Evolutionary conservation across 1,140 invertebrate genomes (phyloP), one percentile per base, ranked within the genome.

Genomic region (Helicoverpa armigera): DNA sequence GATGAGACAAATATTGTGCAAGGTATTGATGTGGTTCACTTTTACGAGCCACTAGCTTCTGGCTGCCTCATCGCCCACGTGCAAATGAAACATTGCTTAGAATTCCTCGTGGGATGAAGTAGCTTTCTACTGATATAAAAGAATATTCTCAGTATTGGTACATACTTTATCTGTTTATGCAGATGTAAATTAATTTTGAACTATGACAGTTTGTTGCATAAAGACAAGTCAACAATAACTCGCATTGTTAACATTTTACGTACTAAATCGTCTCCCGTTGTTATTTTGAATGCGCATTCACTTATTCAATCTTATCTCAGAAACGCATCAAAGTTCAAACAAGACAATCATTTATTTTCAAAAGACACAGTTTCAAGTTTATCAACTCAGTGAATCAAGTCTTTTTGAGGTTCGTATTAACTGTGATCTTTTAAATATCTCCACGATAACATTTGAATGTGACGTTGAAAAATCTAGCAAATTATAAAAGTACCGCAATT

Each of bases 251-350:
- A 35, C n/a, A 18, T 50, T 67, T 50, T 10, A 48, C 50, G 16
- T 31, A 13, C 35, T 0, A 50, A 16, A 11, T 35, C 35, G 35
- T 35, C 35, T 67, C 16, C 63, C 63, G 16, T n/a, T 67, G 63
- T 50, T 48, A 67, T 9, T 67, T 67, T 67, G 4, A 67, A 67
- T 67, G 63, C n/a, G 10, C 43, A 10, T n/a, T 50, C 43, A 50
- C 29, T 65, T 70, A 53, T 29, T 70, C 48, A 53, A 29, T 10
- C 50, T 54, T 70, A 70, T 70, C 67, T 70, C 7, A 70, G 14
- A 11, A 53, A 70, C 18, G 13, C 67, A 70, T 53, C 67, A 53
- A 51, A 9, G 13, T 70, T 54, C 12, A 29, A 72, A 12, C 69
- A 54, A 72, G 23, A 31, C 23, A 29, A 31, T 72, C 5, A 54